Evolutionary conservation across 2,113 vertebrate species (phyloP).

Genomic region (Oryzias celebensis): DNA sequence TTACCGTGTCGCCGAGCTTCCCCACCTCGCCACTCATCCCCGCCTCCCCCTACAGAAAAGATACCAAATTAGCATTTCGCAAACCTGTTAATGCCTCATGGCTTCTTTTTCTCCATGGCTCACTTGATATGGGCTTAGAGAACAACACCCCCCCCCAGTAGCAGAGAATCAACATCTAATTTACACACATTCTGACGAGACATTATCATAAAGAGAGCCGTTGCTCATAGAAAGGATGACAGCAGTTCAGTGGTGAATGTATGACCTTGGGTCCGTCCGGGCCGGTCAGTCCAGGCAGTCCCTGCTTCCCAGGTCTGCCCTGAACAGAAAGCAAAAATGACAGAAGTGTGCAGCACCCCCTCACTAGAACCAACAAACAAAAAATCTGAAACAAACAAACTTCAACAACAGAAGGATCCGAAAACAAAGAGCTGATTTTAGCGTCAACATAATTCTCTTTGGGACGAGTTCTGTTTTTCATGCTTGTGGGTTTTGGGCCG

Average conservation of each 20-base stretch:
- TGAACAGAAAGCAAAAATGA: constrained; percentile 78
- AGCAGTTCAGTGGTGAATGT: constrained; percentile 10
- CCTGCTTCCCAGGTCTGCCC: constrained; percentile 90
- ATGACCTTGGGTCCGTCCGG: constrained; percentile 87
- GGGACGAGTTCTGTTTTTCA: constrained; percentile 47
- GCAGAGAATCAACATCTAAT: constrained; percentile 59
- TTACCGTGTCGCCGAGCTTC: constrained; percentile 92
- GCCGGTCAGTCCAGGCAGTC: constrained; percentile 87
- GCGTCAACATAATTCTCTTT: constrained; percentile 38
- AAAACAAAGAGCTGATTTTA: constrained; percentile 39
- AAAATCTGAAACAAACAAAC: constrained; percentile 24
- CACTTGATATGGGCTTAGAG: constrained; percentile 39
- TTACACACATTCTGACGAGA: constrained; percentile 45
- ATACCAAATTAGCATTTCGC: constrained; percentile 59
- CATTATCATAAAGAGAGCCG: constrained; percentile 43
- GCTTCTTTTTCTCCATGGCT: constrained; percentile 27
- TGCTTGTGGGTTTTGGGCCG: constrained; percentile 35
- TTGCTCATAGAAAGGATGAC: constrained; percentile 26
- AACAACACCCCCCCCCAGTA: constrained; percentile 32
- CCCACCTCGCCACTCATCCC: constrained; percentile 87
- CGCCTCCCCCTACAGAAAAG: constrained; percentile 85
- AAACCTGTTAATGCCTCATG: constrained; percentile 48
- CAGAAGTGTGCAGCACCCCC: constrained; percentile 34
- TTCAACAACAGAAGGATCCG: constrained; percentile 37
- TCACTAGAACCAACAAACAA: constrained; percentile 22